These are phyloP conservation scores for Desoria tigrina DNA, from an alignment of 2,888 invertebrate species.

Conservation along the genomic window DNA sequence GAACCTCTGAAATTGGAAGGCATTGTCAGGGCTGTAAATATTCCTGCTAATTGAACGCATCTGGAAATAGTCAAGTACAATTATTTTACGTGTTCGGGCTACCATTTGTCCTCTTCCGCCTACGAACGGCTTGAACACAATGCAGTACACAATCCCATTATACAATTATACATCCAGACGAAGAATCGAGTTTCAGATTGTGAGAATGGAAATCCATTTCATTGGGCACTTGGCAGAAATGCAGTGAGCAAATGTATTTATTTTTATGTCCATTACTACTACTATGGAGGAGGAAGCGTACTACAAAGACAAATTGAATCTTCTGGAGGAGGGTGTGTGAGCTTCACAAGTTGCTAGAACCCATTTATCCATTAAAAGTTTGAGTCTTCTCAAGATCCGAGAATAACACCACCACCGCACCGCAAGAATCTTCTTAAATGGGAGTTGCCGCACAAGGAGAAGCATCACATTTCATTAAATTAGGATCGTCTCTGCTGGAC, in stretches of 20 bases:
- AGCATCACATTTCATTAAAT: constrained; percentile 20
- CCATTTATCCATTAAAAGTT: too few relatives aligned
- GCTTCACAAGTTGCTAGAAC: neutral
- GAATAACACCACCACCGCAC: constrained; percentile 8
- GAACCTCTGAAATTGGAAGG: neutral
- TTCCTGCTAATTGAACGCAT: constrained; percentile 7
- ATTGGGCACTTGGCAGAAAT: neutral
- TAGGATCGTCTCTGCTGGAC: constrained; percentile 7
- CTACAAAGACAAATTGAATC: constrained; percentile 11
- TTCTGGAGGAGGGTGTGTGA: constrained; percentile 1
- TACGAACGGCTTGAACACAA: neutral
- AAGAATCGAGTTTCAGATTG: neutral
- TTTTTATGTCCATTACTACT: too few relatives aligned
- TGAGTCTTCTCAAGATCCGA: neutral
- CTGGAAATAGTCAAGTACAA: constrained; percentile 6
- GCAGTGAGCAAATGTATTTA: neutral
- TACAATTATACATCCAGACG: neutral
- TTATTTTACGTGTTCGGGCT: neutral
- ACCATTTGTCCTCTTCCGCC: neutral
- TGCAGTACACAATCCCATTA: neutral
- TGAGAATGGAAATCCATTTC: neutral
- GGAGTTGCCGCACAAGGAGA: constrained; percentile 18
- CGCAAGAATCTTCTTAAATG: neutral
- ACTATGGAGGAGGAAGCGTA: too few relatives aligned
- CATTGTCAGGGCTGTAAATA: neutral